These are phyloP conservation scores for Oligia latruncula DNA, from an alignment of 2,888 invertebrate genomes.

Conservation along the genomic window DNA sequence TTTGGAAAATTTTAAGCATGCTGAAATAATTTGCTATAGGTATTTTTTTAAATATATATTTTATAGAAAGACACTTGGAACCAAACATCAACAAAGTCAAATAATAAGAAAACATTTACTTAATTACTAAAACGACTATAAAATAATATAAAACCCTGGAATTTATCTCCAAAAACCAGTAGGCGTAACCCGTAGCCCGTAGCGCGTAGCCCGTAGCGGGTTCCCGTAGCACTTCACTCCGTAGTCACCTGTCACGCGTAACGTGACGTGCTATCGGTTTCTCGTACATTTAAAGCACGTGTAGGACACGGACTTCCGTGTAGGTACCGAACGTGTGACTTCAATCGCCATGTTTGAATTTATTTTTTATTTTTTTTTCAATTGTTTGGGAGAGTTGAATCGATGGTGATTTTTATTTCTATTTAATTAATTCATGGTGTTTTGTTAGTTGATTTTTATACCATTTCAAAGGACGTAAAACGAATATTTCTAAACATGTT, in stretches of 20 bases:
- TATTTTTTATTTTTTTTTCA: constrained; percentile 16
- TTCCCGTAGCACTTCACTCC: neutral
- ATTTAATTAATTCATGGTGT: constrained; percentile 1
- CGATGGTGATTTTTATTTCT: constrained; percentile 1
- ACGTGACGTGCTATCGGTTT: constrained; percentile 40
- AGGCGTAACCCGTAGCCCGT: constrained; percentile 12
- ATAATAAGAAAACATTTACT: neutral
- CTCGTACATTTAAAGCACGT: constrained; percentile 51
- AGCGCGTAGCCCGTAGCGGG: constrained; percentile 18
- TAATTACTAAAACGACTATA: neutral
- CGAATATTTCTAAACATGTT: neutral
- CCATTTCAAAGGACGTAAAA: neutral
- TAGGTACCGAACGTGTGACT: constrained; percentile 31
- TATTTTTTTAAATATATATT: neutral
- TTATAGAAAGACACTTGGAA: too few relatives aligned
- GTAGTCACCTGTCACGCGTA: constrained; percentile 36
- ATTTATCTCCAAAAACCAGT: neutral
- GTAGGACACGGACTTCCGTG: constrained; percentile 15
- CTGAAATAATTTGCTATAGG: neutral
- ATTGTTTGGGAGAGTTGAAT: constrained; percentile 16
- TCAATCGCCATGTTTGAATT: constrained; percentile 27
- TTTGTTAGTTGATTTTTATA: neutral
- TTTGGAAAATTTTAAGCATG: neutral
- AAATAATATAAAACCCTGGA: neutral
- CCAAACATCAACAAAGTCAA: neutral